Base-by-base conservation (phyloP, 2,113 vertebrate species). In the Percina caprodes region DNA sequence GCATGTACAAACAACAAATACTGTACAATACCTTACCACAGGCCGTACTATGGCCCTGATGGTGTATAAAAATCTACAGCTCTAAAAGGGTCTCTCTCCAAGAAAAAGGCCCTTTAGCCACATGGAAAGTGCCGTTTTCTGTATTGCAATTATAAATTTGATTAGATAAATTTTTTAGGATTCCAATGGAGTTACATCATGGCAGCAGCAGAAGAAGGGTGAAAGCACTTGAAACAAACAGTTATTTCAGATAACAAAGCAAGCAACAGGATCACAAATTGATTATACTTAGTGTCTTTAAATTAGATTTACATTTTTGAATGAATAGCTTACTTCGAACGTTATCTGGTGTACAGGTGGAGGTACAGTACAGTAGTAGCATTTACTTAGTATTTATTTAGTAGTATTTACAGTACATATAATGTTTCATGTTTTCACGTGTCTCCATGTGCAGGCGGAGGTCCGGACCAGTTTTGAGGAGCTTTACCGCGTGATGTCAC, bases 401-500 rank as follows among this genome's bases (percentile, higher is more conserved):
- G n/a, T n/a, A n/a, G n/a, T n/a, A n/a, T n/a, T n/a, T 35, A 45
- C 54, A 26, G 42, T 59, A n/a, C 9, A 10, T 42, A 42, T 7
- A 46, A 6, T 30, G 42, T 14, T 45, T 19, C 7, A 9, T 5
- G 5, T 35, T n/a, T 42, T 42, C 39, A 42, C 4, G 6, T 21
- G 1, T 51, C 11, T 23, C 33, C 75, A 76, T 56, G 70, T 86
- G 77, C 91, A 99, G 98, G 95, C 95, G 26, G 97, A 98, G 93
- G 95, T 98, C 83, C 96, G 96, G 26, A 96, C 96, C 12, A 96
- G 97, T 89, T 98, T 99, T 13, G 96, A 97, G 46, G 95, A 97
- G 90, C 96, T 99, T 69, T 98, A 99, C 88, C 96, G 94, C 46
- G 96, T 96, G 90, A 99, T 99, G 98, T 97, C 97, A 0, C 96